Evolutionary conservation across 2,797 vertebrate species (phyloP).

Genomic region (Micrastur ruficollis): DNA sequence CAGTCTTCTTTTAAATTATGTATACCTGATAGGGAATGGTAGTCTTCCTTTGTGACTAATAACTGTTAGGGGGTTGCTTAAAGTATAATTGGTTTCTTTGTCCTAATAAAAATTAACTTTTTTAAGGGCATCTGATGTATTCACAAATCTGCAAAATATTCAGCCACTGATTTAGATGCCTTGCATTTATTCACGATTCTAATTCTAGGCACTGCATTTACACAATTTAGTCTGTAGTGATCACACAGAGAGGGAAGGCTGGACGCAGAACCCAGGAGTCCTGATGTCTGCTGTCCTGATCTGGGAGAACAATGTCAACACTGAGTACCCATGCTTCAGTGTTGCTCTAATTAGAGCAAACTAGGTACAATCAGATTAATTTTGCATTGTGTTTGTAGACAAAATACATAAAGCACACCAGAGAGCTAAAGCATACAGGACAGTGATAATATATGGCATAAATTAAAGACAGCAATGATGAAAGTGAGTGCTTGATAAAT

Average conservation of each 20-base stretch:
- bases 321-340: rapidly evolving
- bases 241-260: not conserved
- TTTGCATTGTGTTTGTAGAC: not conserved
- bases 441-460: not conserved
- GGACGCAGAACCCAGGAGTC: not conserved
- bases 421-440: not conserved
- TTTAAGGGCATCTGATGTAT: not conserved
- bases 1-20: not conserved
- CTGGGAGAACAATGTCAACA: not conserved
- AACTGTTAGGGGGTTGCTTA: not conserved
- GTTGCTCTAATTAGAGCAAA: not conserved
- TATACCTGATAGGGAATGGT: not conserved
- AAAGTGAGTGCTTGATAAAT: not conserved
- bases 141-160: not conserved
- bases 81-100: not conserved
- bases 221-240: not conserved
- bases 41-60: not conserved
- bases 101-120: not conserved
- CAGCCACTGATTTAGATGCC: not conserved
- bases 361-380: not conserved
- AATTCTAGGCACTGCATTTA: not conserved
- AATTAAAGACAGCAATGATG: not conserved
- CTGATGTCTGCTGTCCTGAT: not conserved
- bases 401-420: not conserved
- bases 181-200: not conserved